Evolutionary conservation across 2,113 vertebrate genomes (phyloP).

Genomic region (Cyanoderma ruficeps): DNA sequence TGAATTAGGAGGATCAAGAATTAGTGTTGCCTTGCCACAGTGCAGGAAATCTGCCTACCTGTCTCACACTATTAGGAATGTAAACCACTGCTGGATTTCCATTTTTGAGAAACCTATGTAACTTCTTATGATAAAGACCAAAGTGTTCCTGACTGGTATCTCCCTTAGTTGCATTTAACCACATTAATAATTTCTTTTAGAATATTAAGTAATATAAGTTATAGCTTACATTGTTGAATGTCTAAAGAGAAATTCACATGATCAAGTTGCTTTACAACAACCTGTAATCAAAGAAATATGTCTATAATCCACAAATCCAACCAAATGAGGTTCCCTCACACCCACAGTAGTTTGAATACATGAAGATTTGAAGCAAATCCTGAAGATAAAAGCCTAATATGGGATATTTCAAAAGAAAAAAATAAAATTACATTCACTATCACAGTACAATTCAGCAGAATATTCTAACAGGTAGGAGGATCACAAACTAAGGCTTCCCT

Average conservation of each 20-base stretch:
- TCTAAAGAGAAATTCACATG: not conserved
- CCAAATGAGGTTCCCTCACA: not conserved
- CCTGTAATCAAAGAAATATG: not conserved
- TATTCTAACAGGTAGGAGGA: not conserved
- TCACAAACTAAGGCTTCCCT: not conserved
- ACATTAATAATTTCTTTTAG: not conserved
- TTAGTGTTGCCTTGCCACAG: not conserved
- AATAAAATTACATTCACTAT: not conserved
- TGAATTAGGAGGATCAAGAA: not conserved
- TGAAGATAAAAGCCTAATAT: not conserved
- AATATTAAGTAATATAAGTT: not conserved
- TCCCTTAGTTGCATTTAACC: not conserved
- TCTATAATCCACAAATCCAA: not conserved
- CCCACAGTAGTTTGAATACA: not conserved
- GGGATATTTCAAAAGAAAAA: not conserved
- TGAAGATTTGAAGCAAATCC: not conserved
- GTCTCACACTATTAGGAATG: not conserved
- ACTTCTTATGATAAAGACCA: not conserved
- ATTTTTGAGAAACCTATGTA: rapidly evolving
- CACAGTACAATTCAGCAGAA: not conserved
- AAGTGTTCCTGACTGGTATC: not conserved
- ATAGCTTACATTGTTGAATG: not conserved
- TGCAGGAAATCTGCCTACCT: not conserved
- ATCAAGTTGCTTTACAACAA: not conserved
- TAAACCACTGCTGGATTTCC: not conserved